Evolutionary conservation across 2,113 vertebrate genomes (phyloP).

Genomic region (Sialia sialis): DNA sequence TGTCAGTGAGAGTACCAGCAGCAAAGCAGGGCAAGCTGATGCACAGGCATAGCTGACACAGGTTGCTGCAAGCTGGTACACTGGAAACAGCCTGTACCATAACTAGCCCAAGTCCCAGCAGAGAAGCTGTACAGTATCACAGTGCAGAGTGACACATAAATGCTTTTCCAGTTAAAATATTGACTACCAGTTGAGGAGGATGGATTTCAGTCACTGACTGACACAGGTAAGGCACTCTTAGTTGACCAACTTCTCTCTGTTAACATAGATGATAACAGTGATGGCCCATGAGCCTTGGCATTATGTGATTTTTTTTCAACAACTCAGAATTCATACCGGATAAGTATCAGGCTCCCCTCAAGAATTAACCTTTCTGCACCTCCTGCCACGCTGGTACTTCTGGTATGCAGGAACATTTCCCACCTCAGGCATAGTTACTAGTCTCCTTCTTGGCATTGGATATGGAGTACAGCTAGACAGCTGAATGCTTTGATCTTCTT

Average conservation of each 20-base stretch:
- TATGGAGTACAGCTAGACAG: background rate
- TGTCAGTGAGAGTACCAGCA: background rate
- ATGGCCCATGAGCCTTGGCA: background rate
- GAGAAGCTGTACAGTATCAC: background rate
- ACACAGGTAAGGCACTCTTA: background rate
- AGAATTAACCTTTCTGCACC: slow-evolving; percentile 7
- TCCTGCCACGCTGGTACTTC: background rate
- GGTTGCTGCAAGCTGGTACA: background rate
- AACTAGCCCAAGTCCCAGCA: background rate
- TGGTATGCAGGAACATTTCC: background rate
- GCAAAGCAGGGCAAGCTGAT: background rate
- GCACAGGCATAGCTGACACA: background rate
- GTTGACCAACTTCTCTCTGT: background rate
- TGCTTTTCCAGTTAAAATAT: background rate
- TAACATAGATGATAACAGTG: background rate
- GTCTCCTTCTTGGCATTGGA: background rate
- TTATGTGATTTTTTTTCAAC: background rate
- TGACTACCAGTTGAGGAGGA: background rate
- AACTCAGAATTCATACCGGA: background rate
- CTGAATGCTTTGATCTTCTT: slow-evolving; percentile 15
- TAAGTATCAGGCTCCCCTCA: background rate
- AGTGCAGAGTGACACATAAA: background rate
- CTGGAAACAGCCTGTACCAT: background rate
- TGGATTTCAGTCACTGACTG: background rate
- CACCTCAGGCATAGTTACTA: background rate